Evolutionary conservation across 1,140 invertebrate genomes (phyloP).

Genomic region (Rhopalosiphum maidis): DNA sequence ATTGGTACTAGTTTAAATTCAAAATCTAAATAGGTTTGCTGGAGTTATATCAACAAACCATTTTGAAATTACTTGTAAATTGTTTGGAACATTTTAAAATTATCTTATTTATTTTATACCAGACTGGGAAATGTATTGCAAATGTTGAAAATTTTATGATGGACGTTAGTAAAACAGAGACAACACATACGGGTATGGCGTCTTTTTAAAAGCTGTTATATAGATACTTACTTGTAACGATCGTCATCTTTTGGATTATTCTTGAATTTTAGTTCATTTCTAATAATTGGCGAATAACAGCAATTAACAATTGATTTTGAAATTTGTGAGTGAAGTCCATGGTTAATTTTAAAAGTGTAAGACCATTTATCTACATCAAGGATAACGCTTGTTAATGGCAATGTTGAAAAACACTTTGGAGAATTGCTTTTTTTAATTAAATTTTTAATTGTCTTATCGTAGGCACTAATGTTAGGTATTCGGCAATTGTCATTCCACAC

Average conservation of each 20-base stretch:
- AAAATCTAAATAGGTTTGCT: no score
- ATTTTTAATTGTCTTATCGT: slow-evolving; percentile 70
- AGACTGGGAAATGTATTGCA: no score
- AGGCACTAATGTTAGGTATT: slow-evolving; percentile 73
- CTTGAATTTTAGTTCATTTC: slow-evolving; percentile 32
- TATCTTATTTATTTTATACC: no score
- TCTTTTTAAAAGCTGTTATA: not conserved
- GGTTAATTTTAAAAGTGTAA: slow-evolving; percentile 45
- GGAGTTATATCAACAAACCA: no score
- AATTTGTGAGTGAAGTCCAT: not conserved
- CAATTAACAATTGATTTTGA: slow-evolving; percentile 38
- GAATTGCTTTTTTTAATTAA: slow-evolving; percentile 69
- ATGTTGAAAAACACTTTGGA: slow-evolving; percentile 66
- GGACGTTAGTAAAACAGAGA: no score
- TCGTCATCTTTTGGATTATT: slow-evolving; percentile 49
- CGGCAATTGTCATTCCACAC: slow-evolving; percentile 74
- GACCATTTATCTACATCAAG: slow-evolving; percentile 27
- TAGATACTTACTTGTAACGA: slow-evolving; percentile 38
- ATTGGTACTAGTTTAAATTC: no score
- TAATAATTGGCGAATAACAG: slow-evolving; percentile 51
- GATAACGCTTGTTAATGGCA: slow-evolving; percentile 63
- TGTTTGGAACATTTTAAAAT: no score
- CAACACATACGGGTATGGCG: no score
- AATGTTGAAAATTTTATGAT: no score
- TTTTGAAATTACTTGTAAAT: no score